Evolutionary conservation across 2,113 vertebrate species (phyloP), one percentile per base, ranked within the genome.

Genomic region (Takifugu flavidus): DNA sequence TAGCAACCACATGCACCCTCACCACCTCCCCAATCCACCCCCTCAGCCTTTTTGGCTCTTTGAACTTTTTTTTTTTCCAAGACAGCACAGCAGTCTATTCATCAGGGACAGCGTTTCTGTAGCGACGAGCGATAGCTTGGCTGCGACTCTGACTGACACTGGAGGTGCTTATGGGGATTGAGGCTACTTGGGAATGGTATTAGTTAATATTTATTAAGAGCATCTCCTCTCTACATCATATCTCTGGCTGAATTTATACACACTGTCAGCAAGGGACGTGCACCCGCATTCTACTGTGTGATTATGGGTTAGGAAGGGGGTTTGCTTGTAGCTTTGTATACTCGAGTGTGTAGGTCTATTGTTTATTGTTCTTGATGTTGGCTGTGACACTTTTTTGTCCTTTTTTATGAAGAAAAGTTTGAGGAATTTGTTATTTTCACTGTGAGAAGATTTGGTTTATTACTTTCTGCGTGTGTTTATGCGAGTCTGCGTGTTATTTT

Each of bases 121-220:
- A 67, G 82, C 66, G 75, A 79, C 51, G 75, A 20, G 70, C 82
- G 80, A 83, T 74, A 82, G 79, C 77, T 76, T 6, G 60, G 72
- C 74, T 70, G 75, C 70, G 75, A 74, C 82, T 74, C 79, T 63
- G 84, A 71, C 77, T 85, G 80, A 78, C 69, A 71, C 75, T 81
- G 80, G 85, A 82, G 78, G 79, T 79, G 77, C 84, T 86, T 83
- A 73, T 82, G 85, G 81, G 88, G 85, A 89, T 86, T 84, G 83
- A 77, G 78, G 78, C 79, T 83, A 85, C 86, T 86, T 83, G 84
- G 89, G 86, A 87, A 87, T 86, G 82, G 80, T 70, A 73, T 86
- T 89, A 86, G 86, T 90, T 89, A 89, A 89, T 89, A 89, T 90
- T 90, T 89, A 89, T 89, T 89, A 88, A 87, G 86, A 87, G 79